Base-by-base conservation (phyloP, 2,888 invertebrate species). In the Sminthurinus aureus region DNA sequence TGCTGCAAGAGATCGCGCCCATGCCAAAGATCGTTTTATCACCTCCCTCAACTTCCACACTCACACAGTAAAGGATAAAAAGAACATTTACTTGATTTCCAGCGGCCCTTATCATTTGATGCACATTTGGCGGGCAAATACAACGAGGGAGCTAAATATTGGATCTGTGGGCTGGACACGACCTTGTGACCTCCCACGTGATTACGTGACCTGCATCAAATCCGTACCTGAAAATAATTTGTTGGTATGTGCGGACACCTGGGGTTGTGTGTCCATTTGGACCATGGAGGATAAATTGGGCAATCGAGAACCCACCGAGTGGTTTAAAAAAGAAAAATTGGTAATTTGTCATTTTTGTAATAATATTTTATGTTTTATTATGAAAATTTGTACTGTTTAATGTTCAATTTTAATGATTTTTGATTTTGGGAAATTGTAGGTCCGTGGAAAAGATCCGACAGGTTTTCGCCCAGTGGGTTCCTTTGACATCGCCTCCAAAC, bases 141-240 rank as follows among this genome's bases (percentile, higher is more conserved):
- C 82, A n/a, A 85, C 85, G 3, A 66, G 85, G 22, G 85, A 85
- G 50, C 24, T 85, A 50, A 85, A 84, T 69, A 78, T 84, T 50
- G 85, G 85, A 0, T 85, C 85, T 0, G 85, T 85, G 6, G 85
- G 85, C 9, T 85, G 85, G 85, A 79, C 71, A 26, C 78, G 85
- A 73, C 85, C 85, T 9, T 85, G 85, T 66, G 83, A 73, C 22
- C 26, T 77, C 22, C 77, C 84, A 6, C 26, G 79, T 18, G 85
- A 85, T 24, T 84, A 79, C 24, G 84, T 85, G 12, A 85, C 85
- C 0, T 76, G 78, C 67, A 81, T 85, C 18, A 84, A 84, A 78
- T 82, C 79, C 15, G 76, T 69, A 0, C 79, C 79, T 1, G 76
- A 69, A 18, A 85, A 84, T 66, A 85, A 81, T 74, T 20, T 79